Evolutionary conservation across 1,140 invertebrate genomes (phyloP), one percentile per base, ranked within the genome.

Genomic region (Heliothis virescens): DNA sequence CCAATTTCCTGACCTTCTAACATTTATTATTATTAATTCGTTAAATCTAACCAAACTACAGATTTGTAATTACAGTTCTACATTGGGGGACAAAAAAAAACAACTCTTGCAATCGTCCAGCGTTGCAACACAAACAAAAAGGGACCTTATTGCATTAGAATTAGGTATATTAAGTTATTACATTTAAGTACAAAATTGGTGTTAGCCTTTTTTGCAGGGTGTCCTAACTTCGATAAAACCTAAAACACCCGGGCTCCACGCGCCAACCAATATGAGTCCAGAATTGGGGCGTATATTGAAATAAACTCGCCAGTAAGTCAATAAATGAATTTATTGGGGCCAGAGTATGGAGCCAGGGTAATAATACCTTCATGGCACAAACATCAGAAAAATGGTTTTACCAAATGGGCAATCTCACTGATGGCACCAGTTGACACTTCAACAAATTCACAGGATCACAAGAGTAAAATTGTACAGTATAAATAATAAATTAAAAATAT

Each of bases 151-250:
- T 72, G 53, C 53, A 72, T 53, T 34, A 72, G 5, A 26, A 26
- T 26, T 26, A 26, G 21, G 21, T 26, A 26, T 41, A 41, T 34
- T 41, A 41, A 41, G 34, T 15, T 21, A 2, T 67, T 67, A 18
- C 41, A 67, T 55, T 67, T 72, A 72, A 72, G 69, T 72, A 72
- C 69, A 72, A 72, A 72, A 72, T 57, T 72, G 55, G 52, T 67
- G 11, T 34, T 57, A 57, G 18, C 69, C 50, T 72, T 52, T 72
- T 50, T 59, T 26, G 26, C 29, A 55, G 50, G 52, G 69, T 72
- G 52, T 55, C 52, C 69, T 72, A 72, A 72, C 55, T 26, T 41
- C 52, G 69, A 26, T 26, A 26, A 72, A 57, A 57, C 41, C 29
- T 41, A 13, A 13, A 9, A 52, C 18, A 53, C 11, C 13, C 13